Conservation (phyloP, 2,888 invertebrate genomes). For the Dioctria linearis region DNA sequence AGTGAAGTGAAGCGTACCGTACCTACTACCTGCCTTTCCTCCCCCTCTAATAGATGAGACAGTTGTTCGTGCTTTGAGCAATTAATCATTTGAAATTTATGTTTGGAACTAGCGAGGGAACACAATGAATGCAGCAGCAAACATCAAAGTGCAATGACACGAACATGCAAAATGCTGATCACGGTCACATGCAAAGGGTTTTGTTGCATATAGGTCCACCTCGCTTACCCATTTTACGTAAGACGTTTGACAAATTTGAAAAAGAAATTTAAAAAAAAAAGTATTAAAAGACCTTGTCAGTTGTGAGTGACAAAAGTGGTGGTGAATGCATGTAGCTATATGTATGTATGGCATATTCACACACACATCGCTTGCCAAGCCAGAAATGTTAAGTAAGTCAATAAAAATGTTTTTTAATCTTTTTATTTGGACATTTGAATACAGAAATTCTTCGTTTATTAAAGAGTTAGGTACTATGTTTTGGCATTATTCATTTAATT, state of each 20-base stretch:
- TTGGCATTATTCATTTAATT: no score
- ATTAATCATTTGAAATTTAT: slow-evolving; percentile 58
- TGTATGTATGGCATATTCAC: no score
- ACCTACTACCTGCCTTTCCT: neutral
- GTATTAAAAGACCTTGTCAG: no score
- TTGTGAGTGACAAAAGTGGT: no score
- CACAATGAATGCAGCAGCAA: slow-evolving; percentile 15
- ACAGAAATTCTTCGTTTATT: no score
- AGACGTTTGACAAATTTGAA: slow-evolving; percentile 29
- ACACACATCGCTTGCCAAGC: no score
- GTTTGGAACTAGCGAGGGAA: slow-evolving; percentile 16
- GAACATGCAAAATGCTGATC: slow-evolving; percentile 34
- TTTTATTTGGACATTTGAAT: no score
- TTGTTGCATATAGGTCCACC: neutral
- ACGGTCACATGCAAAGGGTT: slow-evolving; percentile 4
- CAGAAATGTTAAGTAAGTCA: no score
- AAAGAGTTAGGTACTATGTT: no score
- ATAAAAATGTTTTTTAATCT: no score
- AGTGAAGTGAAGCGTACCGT: neutral
- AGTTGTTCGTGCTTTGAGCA: slow-evolving; percentile 53
- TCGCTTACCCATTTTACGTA: slow-evolving; percentile 11
- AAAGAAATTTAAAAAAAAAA: neutral
- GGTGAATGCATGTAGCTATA: no score
- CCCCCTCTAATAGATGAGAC: slow-evolving; percentile 49
- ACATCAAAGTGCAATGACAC: slow-evolving; percentile 52